Evolutionary conservation across 2,797 vertebrate genomes (phyloP), one percentile per base, ranked within the genome.

Genomic region (Rhyacichthys aspro): DNA sequence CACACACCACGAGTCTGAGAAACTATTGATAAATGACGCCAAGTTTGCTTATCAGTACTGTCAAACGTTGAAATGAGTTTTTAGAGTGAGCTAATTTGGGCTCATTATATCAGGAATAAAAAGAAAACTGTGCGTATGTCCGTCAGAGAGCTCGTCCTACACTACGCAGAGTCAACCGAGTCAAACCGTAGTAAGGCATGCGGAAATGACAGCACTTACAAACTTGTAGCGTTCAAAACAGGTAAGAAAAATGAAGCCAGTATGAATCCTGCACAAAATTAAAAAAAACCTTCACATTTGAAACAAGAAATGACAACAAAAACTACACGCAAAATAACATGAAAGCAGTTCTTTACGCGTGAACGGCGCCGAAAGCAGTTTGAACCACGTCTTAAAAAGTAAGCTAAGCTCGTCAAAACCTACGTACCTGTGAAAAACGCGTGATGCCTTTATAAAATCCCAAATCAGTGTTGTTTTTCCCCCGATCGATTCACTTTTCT

Each of bases 341-440:
- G 15, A 32, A 33, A 14, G 14, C 37, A 39, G 8, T 23, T 9
- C 7, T 38, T 53, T 39, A 39, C 17, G 17, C 14, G 7, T 42
- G 33, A 56, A 28, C 4, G 23, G 23, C 23, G 23, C 33, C 59
- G 57, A 64, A 38, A 14, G 15, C 50, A 54, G 42, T 23, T 55
- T 15, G n/a, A 37, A 18, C 48, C 3, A 37, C 8, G 17, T 50
- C 1, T 41, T 44, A 50, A 34, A 54, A 56, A 17, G 43, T 15
- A 18, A 11, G 3, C 10, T 5, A 16, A 1, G 47, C 2, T 8
- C 0, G 17, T 1, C 14, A 7, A 7, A 8, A 12, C 4, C 50
- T 1, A 43, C 80, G 60, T 80, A 90, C 89, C 89, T 88, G 70
- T 72, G 41, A 48, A 69, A 76, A 67, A 55, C 65, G 12, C 47